These are phyloP conservation scores for Neomonachus schauinslandi DNA, from an alignment of 2,113 vertebrate genomes.

Conservation along the genomic window DNA sequence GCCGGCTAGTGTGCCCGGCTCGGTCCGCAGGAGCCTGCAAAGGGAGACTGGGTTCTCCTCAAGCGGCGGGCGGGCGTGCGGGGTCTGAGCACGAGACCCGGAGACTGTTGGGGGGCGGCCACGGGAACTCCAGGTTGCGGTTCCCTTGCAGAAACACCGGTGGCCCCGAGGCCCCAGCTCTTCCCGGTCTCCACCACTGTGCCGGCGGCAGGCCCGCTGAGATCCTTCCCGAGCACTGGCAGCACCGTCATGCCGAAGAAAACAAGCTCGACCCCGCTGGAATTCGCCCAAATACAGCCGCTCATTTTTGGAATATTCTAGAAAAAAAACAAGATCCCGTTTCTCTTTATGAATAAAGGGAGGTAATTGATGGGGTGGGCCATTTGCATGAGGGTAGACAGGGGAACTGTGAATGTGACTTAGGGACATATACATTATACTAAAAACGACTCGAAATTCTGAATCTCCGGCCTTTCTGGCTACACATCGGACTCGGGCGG, in stretches of 20 bases:
- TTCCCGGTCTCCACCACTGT: rapidly evolving
- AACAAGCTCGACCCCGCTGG: neutral
- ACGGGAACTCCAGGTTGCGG: neutral
- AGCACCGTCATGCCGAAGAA: neutral
- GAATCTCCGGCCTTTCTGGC: rapidly evolving
- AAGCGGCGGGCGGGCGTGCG: rapidly evolving
- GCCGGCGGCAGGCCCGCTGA: neutral
- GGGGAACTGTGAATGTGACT: neutral
- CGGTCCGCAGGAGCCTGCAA: rapidly evolving
- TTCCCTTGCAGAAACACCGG: rapidly evolving
- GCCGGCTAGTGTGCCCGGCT: rapidly evolving
- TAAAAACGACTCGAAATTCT: neutral
- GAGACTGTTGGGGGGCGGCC: neutral
- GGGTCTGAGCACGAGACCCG: rapidly evolving
- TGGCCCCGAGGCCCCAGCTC: neutral
- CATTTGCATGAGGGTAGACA: neutral
- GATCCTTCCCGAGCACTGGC: neutral
- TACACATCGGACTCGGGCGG: neutral
- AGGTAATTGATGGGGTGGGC: neutral
- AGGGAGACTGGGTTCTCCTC: neutral
- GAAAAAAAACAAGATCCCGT: neutral
- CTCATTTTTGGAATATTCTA: conserved; percentile 22
- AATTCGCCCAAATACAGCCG: neutral
- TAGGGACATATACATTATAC: neutral
- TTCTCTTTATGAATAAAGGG: conserved; percentile 20